Percentiles rank a stretch among this genome's conserved stretches.
phyloP scores from a whole-genome alignment of 2,888 invertebrate genomes.

The Parnassius orleans region DNA sequence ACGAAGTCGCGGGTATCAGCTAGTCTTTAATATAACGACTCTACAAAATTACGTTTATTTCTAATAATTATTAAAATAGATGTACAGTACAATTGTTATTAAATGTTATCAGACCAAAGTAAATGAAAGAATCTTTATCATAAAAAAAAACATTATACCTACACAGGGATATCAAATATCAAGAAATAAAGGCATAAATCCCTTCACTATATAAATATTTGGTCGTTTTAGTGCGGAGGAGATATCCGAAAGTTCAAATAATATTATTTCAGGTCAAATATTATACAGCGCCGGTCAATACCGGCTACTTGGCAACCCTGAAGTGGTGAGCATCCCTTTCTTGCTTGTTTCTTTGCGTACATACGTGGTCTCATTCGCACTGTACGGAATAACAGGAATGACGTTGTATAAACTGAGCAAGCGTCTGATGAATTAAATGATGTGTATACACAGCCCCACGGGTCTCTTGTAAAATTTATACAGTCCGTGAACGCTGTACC shows the following conservation, averaged over 20 bases:
- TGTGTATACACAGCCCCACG: conserved; percentile 8
- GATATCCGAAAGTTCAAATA: conserved; percentile 17
- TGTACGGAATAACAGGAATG: not conserved
- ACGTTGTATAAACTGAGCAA: conserved; percentile 12
- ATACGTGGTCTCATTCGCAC: conserved; percentile 12
- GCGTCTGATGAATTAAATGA: conserved; percentile 22
- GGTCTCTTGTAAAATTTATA: conserved; percentile 20
- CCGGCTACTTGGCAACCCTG: conserved; percentile 26
- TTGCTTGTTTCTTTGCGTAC: conserved; percentile 7
- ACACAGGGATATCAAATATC: not conserved
- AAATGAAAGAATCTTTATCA: not conserved
- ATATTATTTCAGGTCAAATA: conserved; percentile 27
- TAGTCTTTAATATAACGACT: too few relatives aligned
- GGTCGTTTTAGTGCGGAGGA: conserved; percentile 4
- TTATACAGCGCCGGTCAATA: conserved; percentile 22
- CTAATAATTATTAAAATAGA: too few relatives aligned
- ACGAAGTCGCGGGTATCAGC: too few relatives aligned
- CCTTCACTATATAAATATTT: conserved; percentile 11
- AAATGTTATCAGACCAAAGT: not conserved
- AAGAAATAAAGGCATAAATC: conserved; percentile 27
- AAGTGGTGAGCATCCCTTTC: conserved; percentile 15
- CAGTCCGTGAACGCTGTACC: conserved; percentile 14
- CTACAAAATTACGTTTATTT: too few relatives aligned
- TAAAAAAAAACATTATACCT: not conserved
- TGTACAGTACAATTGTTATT: not conserved